Conservation (phyloP, 2,113 vertebrate genomes). For the Elephas maximus region DNA sequence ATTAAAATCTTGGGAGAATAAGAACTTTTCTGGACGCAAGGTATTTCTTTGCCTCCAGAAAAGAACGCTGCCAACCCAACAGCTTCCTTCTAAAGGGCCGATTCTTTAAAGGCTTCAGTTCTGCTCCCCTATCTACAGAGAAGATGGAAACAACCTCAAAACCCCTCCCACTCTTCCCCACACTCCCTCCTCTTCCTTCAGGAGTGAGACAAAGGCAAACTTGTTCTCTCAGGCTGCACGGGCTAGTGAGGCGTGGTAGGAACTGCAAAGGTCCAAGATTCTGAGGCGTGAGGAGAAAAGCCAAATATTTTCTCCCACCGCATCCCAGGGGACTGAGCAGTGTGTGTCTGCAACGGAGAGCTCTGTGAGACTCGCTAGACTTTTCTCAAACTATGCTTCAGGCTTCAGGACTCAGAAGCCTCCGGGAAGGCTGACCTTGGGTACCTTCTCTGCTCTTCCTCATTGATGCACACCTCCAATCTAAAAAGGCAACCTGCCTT, state of each 20-base stretch:
- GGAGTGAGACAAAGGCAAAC: neutral
- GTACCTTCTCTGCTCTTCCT: neutral
- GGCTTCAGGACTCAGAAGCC: neutral
- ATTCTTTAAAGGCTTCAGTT: neutral
- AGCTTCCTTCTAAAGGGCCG: neutral
- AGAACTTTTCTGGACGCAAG: neutral
- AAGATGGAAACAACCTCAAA: too few relatives aligned
- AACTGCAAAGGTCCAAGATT: neutral
- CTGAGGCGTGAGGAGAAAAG: neutral
- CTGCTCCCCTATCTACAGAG: neutral
- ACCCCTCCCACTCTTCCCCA: neutral
- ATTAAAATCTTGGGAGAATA: neutral
- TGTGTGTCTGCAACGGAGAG: neutral
- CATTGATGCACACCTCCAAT: neutral
- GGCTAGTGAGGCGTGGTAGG: neutral
- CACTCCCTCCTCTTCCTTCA: neutral
- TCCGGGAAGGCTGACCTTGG: neutral
- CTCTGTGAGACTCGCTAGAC: neutral
- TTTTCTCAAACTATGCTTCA: neutral
- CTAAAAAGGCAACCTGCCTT: neutral
- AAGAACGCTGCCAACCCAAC: neutral
- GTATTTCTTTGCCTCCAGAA: neutral
- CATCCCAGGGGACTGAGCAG: neutral
- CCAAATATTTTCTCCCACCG: neutral
- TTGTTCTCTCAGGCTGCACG: fast-evolving